Evolutionary conservation across 2,797 vertebrate genomes (phyloP), one percentile per base, ranked within the genome.

Genomic region (Melanitta fusca): DNA sequence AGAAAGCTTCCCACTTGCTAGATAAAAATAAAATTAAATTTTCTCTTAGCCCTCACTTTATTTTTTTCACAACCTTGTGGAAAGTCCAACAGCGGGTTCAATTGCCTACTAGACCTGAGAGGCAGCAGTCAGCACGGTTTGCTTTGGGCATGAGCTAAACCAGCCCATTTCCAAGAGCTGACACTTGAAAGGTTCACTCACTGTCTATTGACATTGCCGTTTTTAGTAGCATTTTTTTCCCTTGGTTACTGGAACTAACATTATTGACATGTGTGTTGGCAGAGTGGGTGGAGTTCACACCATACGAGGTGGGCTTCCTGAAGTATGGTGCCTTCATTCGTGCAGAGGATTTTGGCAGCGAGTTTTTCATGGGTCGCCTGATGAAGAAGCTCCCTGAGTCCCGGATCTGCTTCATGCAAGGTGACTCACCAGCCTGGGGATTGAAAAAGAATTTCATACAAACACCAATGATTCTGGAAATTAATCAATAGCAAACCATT

Each of bases 271-370:
- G 2, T 93, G 25, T 87, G 3, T 64, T 89, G 93, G 30, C 96
- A 98, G 98, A 98, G 39, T 98, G 98, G 98, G 97, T 97, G 60
- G 98, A 98, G 82, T 98, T 98, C 95, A 98, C 98, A 0, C 98
- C 98, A 0, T 98, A 98, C 0, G 98, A 98, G 75, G 98, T 98
- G 79, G 98, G 98, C 38, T 94, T 98, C 85, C 93, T 96, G 71
- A 98, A 98, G 91, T 98, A 98, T 0, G 98, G 98, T 0, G 97
- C 98, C 75, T 98, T 97, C 94, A 94, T 98, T 58, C 98, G 96
- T 3, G 85, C 97, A 0, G 98, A 98, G 86, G 95, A 98, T 91
- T 98, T 98, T 16, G 98, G 98, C 80, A 98, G 98, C 0, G 95
- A 98, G 87, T 98, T 98, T 95, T 98, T 97, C 97, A 98, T 98